Evolutionary conservation across 2,797 vertebrate species (phyloP).

Genomic region (Salmo trutta): DNA sequence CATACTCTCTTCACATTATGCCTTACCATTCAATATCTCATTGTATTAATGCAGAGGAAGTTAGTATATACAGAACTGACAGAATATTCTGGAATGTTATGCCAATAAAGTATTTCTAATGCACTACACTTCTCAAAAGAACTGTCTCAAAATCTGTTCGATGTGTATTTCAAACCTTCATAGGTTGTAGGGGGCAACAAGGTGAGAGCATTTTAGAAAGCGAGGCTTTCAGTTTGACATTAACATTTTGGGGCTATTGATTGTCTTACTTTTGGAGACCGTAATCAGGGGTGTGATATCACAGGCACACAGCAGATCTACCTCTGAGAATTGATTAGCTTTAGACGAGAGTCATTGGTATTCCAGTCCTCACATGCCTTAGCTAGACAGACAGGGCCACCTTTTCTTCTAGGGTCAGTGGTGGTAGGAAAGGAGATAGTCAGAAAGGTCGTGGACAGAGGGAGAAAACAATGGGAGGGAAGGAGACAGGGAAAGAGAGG

Average conservation of each 20-base stretch:
- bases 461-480: neutral
- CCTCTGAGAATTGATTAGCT: conserved; percentile 64
- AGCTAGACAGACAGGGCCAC: conserved; percentile 51
- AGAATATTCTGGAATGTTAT: conserved; percentile 39
- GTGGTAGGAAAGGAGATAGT: conserved; percentile 1
- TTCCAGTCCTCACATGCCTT: conserved; percentile 54
- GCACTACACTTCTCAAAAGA: conserved; percentile 18
- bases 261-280: conserved; percentile 55
- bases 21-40: no score
- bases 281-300: conserved; percentile 66
- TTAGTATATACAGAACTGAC: conserved; percentile 18
- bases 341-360: conserved; percentile 62
- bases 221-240: conserved; percentile 41
- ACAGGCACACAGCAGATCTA: conserved; percentile 59
- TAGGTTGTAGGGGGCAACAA: conserved; percentile 35
- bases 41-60: no score
- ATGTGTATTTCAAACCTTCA: conserved; percentile 29
- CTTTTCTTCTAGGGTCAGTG: conserved; percentile 58
- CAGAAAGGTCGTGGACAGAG: conserved; percentile 24
- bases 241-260: conserved; percentile 53
- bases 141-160: conserved; percentile 23
- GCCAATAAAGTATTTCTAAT: conserved; percentile 40
- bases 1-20: no score
- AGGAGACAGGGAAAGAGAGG: neutral
- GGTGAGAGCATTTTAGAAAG: conserved; percentile 45